A percentile compares a stretch with the other conserved stretches of the same genome.
These are phyloP conservation scores for Ursus arctos DNA, from an alignment of 2,113 vertebrate genomes.

Conservation along the genomic window DNA sequence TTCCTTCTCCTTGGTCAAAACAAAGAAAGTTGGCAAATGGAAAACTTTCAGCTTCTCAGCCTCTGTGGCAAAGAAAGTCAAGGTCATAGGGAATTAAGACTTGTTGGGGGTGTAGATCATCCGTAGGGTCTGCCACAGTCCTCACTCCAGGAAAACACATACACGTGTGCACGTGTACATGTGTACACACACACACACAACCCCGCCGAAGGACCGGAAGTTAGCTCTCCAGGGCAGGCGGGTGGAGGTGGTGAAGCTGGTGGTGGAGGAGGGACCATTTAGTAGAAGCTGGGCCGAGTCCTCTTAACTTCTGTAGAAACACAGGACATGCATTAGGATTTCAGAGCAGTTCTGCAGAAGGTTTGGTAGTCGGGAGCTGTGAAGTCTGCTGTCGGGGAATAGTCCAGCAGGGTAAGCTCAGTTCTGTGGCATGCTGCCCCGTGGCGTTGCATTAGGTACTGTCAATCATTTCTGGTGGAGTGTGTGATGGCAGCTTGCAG, in stretches of 20 bases:
- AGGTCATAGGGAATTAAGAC: neutral
- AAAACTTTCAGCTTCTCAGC: neutral
- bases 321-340: neutral
- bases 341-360: neutral
- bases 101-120: neutral
- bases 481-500: neutral
- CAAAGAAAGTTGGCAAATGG: neutral
- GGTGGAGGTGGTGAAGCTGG: neutral
- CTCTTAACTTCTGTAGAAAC: neutral
- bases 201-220: neutral
- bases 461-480: neutral
- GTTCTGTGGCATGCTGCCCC: neutral
- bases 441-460: neutral
- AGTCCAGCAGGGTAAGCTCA: neutral
- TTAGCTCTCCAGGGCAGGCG: neutral
- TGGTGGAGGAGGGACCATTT: neutral
- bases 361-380: neutral
- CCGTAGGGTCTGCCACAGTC: neutral
- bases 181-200: accelerated
- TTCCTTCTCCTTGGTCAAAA: neutral
- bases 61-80: neutral
- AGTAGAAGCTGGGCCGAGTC: neutral
- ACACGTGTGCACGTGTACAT: accelerated
- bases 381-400: neutral
- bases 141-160: neutral